phyloP scores from a whole-genome alignment of 2,113 vertebrate species.

The Tachysurus vachellii region DNA sequence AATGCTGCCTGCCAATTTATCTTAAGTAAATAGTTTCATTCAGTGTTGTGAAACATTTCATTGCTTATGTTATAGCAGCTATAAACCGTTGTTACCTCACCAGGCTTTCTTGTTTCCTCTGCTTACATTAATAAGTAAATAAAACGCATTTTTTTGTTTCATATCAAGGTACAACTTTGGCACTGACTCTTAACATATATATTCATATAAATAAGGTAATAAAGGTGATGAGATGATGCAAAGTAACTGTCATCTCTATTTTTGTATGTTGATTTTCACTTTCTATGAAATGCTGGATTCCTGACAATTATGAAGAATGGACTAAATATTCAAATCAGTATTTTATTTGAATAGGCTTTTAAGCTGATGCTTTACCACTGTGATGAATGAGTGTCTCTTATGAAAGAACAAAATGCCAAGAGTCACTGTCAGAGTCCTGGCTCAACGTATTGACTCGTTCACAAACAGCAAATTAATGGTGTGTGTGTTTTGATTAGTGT shows the following conservation, averaged over 20 bases:
- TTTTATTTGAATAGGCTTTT: neutral
- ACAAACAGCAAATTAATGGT: neutral
- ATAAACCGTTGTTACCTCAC: neutral
- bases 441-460: neutral
- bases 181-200: neutral
- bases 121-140: neutral
- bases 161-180: neutral
- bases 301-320: neutral
- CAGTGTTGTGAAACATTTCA: neutral
- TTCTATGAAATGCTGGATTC: neutral
- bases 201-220: neutral
- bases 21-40: neutral
- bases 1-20: neutral
- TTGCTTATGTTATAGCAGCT: neutral
- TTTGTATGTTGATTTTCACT: neutral
- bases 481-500: constrained; percentile 22
- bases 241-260: neutral
- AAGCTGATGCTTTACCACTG: neutral
- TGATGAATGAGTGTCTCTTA: neutral
- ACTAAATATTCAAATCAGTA: neutral
- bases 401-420: neutral
- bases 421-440: neutral
- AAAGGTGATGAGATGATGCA: neutral
- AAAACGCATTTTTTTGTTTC: neutral
- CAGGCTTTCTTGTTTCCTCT: neutral